Conservation (phyloP, 2,113 vertebrate genomes). For the Melozone crissalis region DNA sequence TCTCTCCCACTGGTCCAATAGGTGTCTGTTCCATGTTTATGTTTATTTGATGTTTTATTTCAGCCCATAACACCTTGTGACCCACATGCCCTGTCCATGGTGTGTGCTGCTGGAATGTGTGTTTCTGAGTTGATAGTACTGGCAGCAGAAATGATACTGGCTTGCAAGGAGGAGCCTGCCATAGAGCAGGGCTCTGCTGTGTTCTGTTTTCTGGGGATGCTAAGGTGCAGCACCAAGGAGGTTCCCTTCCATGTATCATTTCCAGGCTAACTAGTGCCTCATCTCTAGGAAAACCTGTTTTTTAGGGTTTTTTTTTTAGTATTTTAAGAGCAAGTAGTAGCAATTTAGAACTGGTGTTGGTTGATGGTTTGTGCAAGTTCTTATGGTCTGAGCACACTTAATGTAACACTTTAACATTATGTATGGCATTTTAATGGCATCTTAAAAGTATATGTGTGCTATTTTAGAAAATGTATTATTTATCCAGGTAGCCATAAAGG, state of each 20-base stretch:
- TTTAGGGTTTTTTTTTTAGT: background rate
- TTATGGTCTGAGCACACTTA: background rate
- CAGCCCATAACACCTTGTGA: background rate
- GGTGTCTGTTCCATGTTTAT: background rate
- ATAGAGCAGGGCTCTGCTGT: fast-evolving
- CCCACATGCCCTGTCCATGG: background rate
- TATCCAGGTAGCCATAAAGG: background rate
- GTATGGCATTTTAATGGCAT: background rate
- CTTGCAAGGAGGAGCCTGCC: background rate
- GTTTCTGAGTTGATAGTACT: background rate
- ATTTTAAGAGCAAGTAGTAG: background rate
- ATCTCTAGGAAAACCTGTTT: background rate
- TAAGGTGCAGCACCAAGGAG: background rate
- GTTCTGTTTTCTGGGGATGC: background rate
- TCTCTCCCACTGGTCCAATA: background rate
- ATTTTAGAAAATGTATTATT: background rate
- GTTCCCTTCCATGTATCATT: background rate
- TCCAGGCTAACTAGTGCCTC: background rate
- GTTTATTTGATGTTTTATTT: background rate
- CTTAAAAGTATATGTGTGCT: background rate
- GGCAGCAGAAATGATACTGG: background rate
- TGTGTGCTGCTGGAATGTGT: fast-evolving
- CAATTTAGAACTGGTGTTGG: background rate
- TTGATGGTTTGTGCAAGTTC: background rate
- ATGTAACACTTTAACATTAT: background rate